These are phyloP conservation scores for Poecilobothrus nobilitatus DNA, from an alignment of 2,888 invertebrate species.

Conservation along the genomic window DNA sequence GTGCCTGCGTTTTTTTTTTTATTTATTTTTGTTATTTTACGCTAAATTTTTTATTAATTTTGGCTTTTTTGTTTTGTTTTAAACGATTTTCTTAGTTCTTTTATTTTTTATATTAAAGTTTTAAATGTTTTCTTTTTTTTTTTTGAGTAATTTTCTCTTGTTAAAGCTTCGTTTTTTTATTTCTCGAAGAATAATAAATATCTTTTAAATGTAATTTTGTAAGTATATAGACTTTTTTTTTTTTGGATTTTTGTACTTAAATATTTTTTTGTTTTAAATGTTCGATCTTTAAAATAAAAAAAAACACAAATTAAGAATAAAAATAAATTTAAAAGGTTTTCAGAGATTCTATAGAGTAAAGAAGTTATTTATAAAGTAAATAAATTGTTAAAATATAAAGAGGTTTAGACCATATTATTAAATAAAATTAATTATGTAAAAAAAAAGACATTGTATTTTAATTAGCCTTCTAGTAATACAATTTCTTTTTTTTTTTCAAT, in stretches of 20 bases:
- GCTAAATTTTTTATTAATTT: not conserved
- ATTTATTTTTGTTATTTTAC: constrained; percentile 11
- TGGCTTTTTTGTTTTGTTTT: constrained; percentile 8
- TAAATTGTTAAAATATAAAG: too few species aligned
- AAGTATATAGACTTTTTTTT: too few species aligned
- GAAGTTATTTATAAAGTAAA: too few species aligned
- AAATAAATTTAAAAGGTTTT: too few species aligned
- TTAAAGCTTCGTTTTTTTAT: too few species aligned
- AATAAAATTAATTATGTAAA: not conserved
- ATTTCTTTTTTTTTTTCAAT: not conserved
- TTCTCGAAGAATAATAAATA: too few species aligned
- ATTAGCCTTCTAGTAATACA: not conserved
- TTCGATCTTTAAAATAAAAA: not conserved
- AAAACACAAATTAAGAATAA: not conserved
- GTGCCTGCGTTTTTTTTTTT: not conserved
- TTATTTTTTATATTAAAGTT: constrained; percentile 15
- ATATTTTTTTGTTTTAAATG: too few species aligned
- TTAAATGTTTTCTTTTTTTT: not conserved
- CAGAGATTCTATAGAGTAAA: too few species aligned
- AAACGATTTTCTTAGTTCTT: constrained; percentile 7
- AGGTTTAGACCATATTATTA: too few species aligned
- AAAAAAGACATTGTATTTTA: not conserved
- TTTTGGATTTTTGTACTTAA: too few species aligned
- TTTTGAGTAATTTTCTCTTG: not conserved
- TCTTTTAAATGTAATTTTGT: too few species aligned